Evolutionary conservation across 1,140 invertebrate species (phyloP).

Genomic region (Ooceraea biroi): DNA sequence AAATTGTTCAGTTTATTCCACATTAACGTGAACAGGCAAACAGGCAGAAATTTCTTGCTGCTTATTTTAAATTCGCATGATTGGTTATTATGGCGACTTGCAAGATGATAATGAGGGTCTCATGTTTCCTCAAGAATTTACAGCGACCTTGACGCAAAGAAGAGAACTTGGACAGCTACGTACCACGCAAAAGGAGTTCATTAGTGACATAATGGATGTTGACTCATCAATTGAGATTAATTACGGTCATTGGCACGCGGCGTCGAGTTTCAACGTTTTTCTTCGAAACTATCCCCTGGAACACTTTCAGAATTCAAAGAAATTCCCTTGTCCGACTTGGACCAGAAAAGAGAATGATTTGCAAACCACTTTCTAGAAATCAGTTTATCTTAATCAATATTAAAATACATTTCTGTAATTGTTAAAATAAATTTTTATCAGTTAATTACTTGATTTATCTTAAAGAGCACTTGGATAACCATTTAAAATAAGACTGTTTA

Average conservation of each 20-base stretch:
- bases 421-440: too few species aligned
- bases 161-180: not conserved
- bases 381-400: not conserved
- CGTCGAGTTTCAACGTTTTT: not conserved
- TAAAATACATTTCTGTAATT: too few species aligned
- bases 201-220: slow-evolving; percentile 52
- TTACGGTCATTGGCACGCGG: slow-evolving; percentile 25
- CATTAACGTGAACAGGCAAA: not conserved
- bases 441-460: too few species aligned
- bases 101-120: slow-evolving; percentile 9
- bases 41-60: not conserved
- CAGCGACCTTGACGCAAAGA: slow-evolving; percentile 52
- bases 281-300: not conserved
- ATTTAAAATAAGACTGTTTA: too few species aligned
- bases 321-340: not conserved
- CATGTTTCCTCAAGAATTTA: slow-evolving; percentile 39
- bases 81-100: slow-evolving; percentile 35
- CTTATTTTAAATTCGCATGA: slow-evolving; percentile 29
- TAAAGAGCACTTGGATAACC: too few species aligned
- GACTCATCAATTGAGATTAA: slow-evolving; percentile 69
- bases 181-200: not conserved
- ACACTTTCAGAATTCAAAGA: not conserved
- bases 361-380: not conserved
- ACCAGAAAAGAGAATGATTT: not conserved
- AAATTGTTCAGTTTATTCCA: not conserved